phyloP scores from a whole-genome alignment of 2,888 invertebrate species.

The Phorcus lineatus region DNA sequence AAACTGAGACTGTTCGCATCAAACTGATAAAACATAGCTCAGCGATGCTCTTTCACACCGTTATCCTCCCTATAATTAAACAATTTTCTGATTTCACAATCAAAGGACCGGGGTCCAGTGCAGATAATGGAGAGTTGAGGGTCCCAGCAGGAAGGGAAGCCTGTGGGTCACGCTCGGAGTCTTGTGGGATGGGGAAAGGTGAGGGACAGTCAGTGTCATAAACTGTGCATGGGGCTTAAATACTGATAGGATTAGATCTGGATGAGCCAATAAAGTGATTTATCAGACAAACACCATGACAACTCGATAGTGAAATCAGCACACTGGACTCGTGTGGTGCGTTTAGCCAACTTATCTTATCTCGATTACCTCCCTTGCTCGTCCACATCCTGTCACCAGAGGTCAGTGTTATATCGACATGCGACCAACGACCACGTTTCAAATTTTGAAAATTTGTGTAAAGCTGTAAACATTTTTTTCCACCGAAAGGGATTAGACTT shows the following conservation, averaged over 20 bases:
- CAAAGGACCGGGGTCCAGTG: neutral
- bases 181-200: neutral
- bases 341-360: constrained; percentile 8
- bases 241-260: constrained; percentile 4
- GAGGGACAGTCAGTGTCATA: neutral
- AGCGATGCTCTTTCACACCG: neutral
- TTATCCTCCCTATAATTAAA: constrained; percentile 10
- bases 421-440: too few relatives aligned
- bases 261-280: constrained; percentile 24
- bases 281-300: constrained; percentile 23
- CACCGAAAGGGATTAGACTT: too few relatives aligned
- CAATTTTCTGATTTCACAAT: constrained; percentile 20
- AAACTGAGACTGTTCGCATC: neutral
- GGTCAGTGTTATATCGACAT: neutral
- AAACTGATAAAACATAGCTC: neutral
- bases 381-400: constrained; percentile 23
- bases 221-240: neutral
- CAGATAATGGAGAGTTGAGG: neutral
- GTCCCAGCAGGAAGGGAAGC: neutral
- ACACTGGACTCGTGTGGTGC: neutral
- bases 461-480: too few relatives aligned
- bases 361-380: constrained; percentile 18
- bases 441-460: too few relatives aligned
- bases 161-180: neutral
- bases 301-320: constrained; percentile 10